Percentiles rank a stretch among this genome's conserved stretches.
These are phyloP conservation scores for Anguilla japonica DNA, from an alignment of 2,113 vertebrate species.

Conservation along the genomic window DNA sequence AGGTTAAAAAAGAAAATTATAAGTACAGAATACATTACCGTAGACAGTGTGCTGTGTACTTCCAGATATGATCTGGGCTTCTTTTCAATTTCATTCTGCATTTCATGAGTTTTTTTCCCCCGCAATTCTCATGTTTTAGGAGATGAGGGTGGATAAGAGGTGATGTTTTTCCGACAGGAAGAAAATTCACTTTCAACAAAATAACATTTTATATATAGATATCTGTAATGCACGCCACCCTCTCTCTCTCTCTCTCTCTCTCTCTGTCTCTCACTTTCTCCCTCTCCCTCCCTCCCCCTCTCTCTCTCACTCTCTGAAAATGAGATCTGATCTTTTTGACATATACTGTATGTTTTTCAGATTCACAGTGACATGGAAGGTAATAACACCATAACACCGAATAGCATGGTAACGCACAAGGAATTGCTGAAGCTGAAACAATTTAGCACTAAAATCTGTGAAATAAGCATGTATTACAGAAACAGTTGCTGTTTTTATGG, in stretches of 20 bases:
- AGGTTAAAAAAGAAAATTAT: background rate
- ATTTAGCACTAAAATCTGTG: background rate
- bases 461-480: background rate
- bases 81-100: background rate
- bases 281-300: background rate
- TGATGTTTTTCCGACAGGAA: background rate
- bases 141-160: background rate
- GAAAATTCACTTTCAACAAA: background rate
- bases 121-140: background rate
- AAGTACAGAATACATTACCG: background rate
- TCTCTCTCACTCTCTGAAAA: background rate
- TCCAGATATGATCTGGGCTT: background rate
- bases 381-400: background rate
- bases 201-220: background rate
- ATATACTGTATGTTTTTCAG: background rate
- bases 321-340: slow-evolving; percentile 4
- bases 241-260: too few species aligned
- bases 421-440: background rate
- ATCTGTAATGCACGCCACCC: background rate
- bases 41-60: background rate
- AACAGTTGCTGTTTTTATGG: slow-evolving; percentile 2
- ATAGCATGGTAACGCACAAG: background rate
- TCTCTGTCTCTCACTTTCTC: too few species aligned
- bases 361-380: background rate
- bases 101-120: background rate